Evolutionary conservation across 2,113 vertebrate genomes (phyloP), one percentile per base, ranked within the genome.

Genomic region (Myotis davidii): DNA sequence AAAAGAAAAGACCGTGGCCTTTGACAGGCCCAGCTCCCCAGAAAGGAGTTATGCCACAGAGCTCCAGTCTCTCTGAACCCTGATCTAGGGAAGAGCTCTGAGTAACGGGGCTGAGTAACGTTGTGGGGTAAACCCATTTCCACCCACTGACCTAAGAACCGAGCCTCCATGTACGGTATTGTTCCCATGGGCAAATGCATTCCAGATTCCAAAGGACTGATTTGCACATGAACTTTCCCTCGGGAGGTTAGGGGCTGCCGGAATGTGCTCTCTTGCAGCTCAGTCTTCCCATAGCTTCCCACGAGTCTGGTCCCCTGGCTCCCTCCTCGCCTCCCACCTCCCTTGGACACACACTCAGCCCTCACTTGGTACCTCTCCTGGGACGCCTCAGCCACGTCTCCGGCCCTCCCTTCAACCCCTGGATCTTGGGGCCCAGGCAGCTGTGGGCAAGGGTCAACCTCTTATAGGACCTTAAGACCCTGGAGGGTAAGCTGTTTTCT

Each of bases 131-230:
- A 90, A 54, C 37, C 77, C 18, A 18, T 6, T 72, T 90, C 72
- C 34, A 32, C 72, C 12, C 76, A 45, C 42, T 48, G 54, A 50
- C 45, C 64, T 48, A 34, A 64, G 59, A 96, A 91, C 18, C 45
- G 21, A 32, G 50, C 25, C 45, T 92, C 72, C 65, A 65, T 90
- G 39, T 91, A 91, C 0, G 21, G 84, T 34, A n/a, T 59, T 48
- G 73, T 76, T 88, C 72, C 85, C 85, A 20, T 23, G 88, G 91
- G 93, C 95, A 84, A 74, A 90, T 4, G 27, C 73, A 82, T 94
- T 94, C 91, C 90, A 78, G 54, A 94, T 92, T 96, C 94, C 88
- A 77, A 50, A 88, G 64, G 8, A 69, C 48, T n/a, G 82, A 72
- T 86, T 59, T 74, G 81, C 32, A 45, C 42, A 34, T 25, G 73